Evolutionary conservation across 2,888 invertebrate genomes (phyloP).

Genomic region (Archips crataeganus): DNA sequence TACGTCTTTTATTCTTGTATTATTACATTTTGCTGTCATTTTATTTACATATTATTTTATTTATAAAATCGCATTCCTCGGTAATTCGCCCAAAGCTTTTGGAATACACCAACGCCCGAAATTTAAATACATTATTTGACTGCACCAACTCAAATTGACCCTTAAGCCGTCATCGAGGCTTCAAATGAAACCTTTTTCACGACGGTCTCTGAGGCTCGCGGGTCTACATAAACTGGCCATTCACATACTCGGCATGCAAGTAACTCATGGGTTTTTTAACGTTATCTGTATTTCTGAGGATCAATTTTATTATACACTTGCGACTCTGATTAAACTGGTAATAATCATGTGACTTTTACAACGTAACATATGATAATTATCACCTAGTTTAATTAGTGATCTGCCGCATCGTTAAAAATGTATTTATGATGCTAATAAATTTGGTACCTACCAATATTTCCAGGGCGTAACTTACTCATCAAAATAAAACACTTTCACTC

Average conservation of each 20-base stretch:
- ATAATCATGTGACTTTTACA: not conserved
- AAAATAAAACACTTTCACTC: no score
- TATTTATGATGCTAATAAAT: no score
- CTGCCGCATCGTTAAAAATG: no score
- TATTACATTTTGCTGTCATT: no score
- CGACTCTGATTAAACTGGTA: not conserved
- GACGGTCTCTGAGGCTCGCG: not conserved
- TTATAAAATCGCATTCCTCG: not conserved
- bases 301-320: not conserved
- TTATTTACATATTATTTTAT: no score
- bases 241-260: not conserved
- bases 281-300: slow-evolving; percentile 3
- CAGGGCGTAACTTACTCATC: no score
- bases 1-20: no score
- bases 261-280: not conserved
- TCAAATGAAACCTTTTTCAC: slow-evolving; percentile 15
- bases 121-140: slow-evolving; percentile 35
- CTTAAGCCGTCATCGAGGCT: slow-evolving; percentile 26
- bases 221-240: slow-evolving; percentile 17
- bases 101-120: not conserved
- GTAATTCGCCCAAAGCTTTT: slow-evolving; percentile 3
- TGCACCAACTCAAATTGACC: slow-evolving; percentile 31
- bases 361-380: no score
- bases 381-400: no score
- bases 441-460: no score